Percentiles rank a stretch among this genome's conserved stretches.
Evolutionary conservation across 2,888 invertebrate species (phyloP).

Genomic region (Lysandra bellargus): DNA sequence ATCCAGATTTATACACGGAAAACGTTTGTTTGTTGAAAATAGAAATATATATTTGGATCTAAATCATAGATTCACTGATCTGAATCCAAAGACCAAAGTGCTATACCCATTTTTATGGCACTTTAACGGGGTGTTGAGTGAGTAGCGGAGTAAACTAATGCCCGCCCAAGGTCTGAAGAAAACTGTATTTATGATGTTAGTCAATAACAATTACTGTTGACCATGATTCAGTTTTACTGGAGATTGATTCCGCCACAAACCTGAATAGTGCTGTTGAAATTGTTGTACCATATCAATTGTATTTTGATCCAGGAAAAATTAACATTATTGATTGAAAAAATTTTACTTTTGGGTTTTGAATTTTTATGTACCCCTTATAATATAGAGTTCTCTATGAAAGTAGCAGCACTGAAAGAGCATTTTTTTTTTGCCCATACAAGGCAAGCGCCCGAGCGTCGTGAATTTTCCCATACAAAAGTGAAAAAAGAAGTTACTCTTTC

Average conservation of each 20-base stretch:
- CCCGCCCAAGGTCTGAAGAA: slow-evolving; percentile 6
- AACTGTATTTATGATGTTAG: slow-evolving; percentile 16
- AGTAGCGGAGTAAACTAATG: slow-evolving; percentile 8
- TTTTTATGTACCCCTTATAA: too few species aligned
- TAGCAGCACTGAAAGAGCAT: too few species aligned
- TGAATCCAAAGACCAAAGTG: background rate
- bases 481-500: too few species aligned
- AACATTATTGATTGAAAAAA: background rate
- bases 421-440: too few species aligned
- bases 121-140: slow-evolving; percentile 22
- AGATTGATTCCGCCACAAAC: background rate
- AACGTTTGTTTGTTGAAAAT: slow-evolving; percentile 7
- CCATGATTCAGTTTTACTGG: background rate
- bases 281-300: background rate
- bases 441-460: too few species aligned
- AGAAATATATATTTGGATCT: slow-evolving; percentile 3
- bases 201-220: slow-evolving; percentile 11
- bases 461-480: too few species aligned
- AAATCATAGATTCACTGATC: background rate
- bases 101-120: slow-evolving; percentile 7
- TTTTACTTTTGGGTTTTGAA: too few species aligned
- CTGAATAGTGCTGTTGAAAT: background rate
- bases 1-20: background rate
- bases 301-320: background rate
- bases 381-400: too few species aligned